These are phyloP conservation scores for Thamnophis elegans DNA, from an alignment of 2,797 vertebrate species.

Conservation along the genomic window DNA sequence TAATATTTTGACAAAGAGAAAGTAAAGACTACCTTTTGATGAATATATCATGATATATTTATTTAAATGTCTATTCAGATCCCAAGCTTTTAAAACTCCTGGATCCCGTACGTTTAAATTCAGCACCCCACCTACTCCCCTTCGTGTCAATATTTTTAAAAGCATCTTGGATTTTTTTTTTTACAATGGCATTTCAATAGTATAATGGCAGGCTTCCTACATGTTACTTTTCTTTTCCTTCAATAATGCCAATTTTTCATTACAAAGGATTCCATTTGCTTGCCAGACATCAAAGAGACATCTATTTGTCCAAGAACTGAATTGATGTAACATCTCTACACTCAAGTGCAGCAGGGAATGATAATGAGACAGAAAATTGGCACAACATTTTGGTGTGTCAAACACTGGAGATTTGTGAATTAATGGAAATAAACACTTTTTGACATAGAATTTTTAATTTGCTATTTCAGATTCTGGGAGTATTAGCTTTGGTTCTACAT, in stretches of 20 bases:
- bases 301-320: neutral
- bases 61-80: fast-evolving
- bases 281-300: slow-evolving; percentile 29
- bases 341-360: slow-evolving; percentile 28
- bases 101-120: neutral
- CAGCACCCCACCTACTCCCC: neutral
- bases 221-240: neutral
- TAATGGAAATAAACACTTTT: neutral
- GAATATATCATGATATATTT: neutral
- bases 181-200: slow-evolving; percentile 14
- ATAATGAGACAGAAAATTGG: neutral
- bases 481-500: neutral
- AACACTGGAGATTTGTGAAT: neutral
- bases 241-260: slow-evolving; percentile 21
- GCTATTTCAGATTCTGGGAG: slow-evolving; percentile 11
- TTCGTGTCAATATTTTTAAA: slow-evolving; percentile 7
- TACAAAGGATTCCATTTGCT: slow-evolving; percentile 21
- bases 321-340: fast-evolving
- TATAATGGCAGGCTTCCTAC: slow-evolving; percentile 1
- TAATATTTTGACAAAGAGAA: slow-evolving; percentile 11
- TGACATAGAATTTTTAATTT: neutral
- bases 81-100: neutral
- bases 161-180: slow-evolving; percentile 4
- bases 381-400: slow-evolving; percentile 9
- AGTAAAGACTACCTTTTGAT: neutral